A percentile compares a stretch with the other conserved stretches of the same genome.
These are phyloP conservation scores for Polymixis flavicincta DNA, from an alignment of 2,888 invertebrate genomes.

Conservation along the genomic window DNA sequence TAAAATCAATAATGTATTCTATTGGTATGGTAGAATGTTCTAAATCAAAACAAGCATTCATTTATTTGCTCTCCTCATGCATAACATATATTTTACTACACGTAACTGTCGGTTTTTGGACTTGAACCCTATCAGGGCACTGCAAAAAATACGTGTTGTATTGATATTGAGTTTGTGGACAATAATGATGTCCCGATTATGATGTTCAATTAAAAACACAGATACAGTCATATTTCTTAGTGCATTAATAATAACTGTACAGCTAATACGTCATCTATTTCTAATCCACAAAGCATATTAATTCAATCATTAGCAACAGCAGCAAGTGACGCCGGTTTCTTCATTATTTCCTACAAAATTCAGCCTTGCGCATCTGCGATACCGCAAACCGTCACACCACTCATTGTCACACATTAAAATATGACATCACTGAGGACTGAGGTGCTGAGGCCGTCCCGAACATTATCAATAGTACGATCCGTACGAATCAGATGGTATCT, in stretches of 20 bases:
- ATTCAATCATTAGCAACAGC: constrained; percentile 13
- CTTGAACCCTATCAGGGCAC: too few species aligned
- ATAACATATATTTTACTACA: too few species aligned
- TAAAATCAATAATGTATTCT: not conserved
- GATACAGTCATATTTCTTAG: not conserved
- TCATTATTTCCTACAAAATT: constrained; percentile 39
- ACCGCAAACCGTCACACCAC: constrained; percentile 23
- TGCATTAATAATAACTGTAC: not conserved
- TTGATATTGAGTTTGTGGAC: too few species aligned
- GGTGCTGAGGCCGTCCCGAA: constrained; percentile 33
- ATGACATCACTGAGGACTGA: constrained; percentile 60
- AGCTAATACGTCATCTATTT: constrained; percentile 12
- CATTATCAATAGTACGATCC: constrained; percentile 41
- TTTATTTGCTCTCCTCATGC: too few species aligned
- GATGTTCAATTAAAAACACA: too few species aligned
- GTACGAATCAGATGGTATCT: constrained; percentile 41
- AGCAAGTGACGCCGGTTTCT: not conserved
- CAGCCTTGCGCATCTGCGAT: constrained; percentile 53
- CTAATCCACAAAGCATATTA: constrained; percentile 3
- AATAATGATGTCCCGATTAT: too few species aligned
- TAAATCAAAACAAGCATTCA: not conserved
- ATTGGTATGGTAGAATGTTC: not conserved
- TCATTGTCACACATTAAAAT: constrained; percentile 59
- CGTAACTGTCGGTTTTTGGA: too few species aligned
- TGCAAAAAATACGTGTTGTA: too few species aligned